Conservation (phyloP, 2,888 invertebrate species). For the Eurytoma californica region DNA sequence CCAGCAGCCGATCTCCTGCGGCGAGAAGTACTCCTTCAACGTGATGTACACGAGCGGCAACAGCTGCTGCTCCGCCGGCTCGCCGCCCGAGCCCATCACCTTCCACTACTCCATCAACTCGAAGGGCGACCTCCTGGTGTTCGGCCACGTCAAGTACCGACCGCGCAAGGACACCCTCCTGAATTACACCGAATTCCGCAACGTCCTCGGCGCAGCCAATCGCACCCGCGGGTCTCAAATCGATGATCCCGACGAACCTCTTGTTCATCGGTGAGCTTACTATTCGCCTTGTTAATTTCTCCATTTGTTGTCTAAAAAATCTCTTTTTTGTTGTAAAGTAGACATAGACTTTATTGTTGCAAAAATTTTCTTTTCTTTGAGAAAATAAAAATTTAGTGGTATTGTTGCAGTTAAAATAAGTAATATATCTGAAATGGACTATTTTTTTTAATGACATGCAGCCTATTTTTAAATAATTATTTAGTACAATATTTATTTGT, state of each 20-base stretch:
- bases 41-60: constrained; percentile 70
- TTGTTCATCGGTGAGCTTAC: not conserved
- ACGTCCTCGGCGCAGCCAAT: constrained; percentile 64
- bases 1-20: constrained; percentile 70
- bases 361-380: no score
- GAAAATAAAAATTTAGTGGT: no score
- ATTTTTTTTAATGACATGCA: no score
- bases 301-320: no score
- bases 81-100: constrained; percentile 62
- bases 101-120: constrained; percentile 72
- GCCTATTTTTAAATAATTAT: no score
- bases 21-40: constrained; percentile 72
- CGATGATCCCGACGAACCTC: no score
- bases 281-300: no score
- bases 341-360: no score
- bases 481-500: no score
- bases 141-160: constrained; percentile 71
- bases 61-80: constrained; percentile 49
- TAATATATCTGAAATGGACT: no score
- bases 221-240: not conserved
- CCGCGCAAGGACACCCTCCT: constrained; percentile 69
- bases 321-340: not conserved
- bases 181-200: constrained; percentile 70
- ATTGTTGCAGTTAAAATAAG: no score
- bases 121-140: constrained; percentile 69